A percentile compares a stretch with the other conserved stretches of the same genome.
Conservation (phyloP, 2,797 vertebrate species). For the Macropodus opercularis region DNA sequence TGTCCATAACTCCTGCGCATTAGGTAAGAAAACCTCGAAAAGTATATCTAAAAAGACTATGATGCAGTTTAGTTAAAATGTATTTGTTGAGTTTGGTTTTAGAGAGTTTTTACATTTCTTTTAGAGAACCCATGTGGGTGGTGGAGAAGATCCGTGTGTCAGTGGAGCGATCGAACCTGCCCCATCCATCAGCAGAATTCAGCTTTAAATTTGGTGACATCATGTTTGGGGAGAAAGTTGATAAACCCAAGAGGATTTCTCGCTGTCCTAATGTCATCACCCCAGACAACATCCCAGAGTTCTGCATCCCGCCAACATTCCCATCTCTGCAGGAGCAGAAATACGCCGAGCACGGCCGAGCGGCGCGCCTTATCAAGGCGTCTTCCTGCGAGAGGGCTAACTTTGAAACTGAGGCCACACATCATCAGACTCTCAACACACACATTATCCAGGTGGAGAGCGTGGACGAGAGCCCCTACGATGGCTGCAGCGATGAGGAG, state of each 20-base stretch:
- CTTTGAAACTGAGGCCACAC: slow-evolving; percentile 54
- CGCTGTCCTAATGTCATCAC: slow-evolving; percentile 92
- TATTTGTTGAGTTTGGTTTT: slow-evolving; percentile 36
- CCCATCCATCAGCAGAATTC: slow-evolving; percentile 74
- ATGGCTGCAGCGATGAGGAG: slow-evolving; percentile 82
- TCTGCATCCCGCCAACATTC: slow-evolving; percentile 92
- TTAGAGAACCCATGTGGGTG: slow-evolving; percentile 78
- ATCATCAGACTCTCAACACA: slow-evolving; percentile 55
- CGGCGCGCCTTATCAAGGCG: slow-evolving; percentile 41
- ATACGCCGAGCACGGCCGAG: slow-evolving; percentile 56
- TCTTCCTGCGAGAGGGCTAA: slow-evolving; percentile 49
- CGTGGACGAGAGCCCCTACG: slow-evolving; percentile 81
- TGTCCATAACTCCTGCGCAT: slow-evolving; percentile 31
- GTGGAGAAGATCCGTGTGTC: slow-evolving; percentile 82
- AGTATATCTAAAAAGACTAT: not conserved
- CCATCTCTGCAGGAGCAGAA: slow-evolving; percentile 70
- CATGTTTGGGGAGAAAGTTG: slow-evolving; percentile 81
- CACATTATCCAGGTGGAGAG: slow-evolving; percentile 92
- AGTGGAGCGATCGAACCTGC: slow-evolving; percentile 79
- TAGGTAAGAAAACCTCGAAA: slow-evolving; percentile 65
- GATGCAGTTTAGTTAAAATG: not conserved
- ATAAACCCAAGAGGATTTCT: slow-evolving; percentile 73
- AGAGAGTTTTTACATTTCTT: slow-evolving; percentile 44
- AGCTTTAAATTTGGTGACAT: slow-evolving; percentile 77
- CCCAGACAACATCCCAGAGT: slow-evolving; percentile 92